Evolutionary conservation across 2,113 vertebrate species (phyloP).

Genomic region (Cercopithecus mona): DNA sequence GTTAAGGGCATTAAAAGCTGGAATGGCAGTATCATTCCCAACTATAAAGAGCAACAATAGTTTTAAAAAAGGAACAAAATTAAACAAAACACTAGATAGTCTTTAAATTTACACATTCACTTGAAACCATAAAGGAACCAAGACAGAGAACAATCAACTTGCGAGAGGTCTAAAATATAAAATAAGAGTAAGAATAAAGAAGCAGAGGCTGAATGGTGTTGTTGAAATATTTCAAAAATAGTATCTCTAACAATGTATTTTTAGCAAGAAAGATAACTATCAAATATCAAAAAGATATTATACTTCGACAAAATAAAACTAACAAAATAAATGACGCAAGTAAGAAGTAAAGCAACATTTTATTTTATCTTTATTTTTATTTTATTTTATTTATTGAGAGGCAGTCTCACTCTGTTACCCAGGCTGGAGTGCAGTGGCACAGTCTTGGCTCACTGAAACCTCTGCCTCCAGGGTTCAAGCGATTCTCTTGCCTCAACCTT

Average conservation of each 20-base stretch:
- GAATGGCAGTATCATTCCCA: background rate
- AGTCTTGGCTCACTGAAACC: too few relatives aligned
- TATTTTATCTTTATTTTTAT: background rate
- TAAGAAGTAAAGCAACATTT: background rate
- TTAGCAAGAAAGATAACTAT: background rate
- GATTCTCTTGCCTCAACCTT: too few relatives aligned
- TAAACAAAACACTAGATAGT: background rate
- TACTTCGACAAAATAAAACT: background rate
- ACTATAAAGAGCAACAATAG: too few relatives aligned
- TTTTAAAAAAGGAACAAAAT: background rate
- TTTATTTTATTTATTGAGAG: too few relatives aligned
- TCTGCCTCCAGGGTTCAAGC: too few relatives aligned
- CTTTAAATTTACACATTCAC: background rate
- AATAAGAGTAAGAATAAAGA: background rate
- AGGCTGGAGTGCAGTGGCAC: too few relatives aligned
- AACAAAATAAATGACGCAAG: background rate
- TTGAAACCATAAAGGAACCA: background rate
- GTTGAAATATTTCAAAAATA: background rate
- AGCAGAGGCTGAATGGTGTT: background rate
- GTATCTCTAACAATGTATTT: background rate
- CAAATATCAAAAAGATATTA: background rate
- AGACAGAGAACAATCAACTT: background rate
- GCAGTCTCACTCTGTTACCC: too few relatives aligned
- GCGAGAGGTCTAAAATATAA: background rate
- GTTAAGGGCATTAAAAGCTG: background rate